Base-by-base conservation (phyloP, 2,113 vertebrate species). In the Gobio gobio region DNA sequence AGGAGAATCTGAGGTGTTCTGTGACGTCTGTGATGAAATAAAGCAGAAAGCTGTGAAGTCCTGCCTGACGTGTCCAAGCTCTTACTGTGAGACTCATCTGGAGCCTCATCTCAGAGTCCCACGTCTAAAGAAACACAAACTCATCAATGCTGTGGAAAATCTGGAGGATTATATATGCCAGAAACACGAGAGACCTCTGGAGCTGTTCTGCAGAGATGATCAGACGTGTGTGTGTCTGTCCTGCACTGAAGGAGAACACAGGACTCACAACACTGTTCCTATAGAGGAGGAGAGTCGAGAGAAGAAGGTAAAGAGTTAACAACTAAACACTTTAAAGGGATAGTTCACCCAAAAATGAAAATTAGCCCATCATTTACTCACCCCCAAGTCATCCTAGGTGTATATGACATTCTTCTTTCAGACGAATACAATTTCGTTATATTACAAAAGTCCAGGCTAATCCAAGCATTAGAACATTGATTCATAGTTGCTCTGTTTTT, bases 181-280 rank as follows among this genome's bases (percentile, higher is more conserved):
- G 14, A 66, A 66, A 66, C 63, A 66, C 7, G 2, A 36, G 16
- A 68, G 29, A 68, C 64, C 64, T 36, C 29, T 68, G 64, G 64
- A 68, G 29, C 14, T 20, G 29, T 33, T 68, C 64, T 68, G 64
- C 33, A 68, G 33, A 40, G 64, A 68, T 68, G 64, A 68, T 20
- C 64, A 68, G 64, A 68, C 0, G n/a, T 24, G n/a, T 26, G 59
- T 66, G 7, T 66, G 64, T 68, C 29, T 68, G 14, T 68, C 0
- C 64, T 68, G 64, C 66, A 40, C 33, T 40, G 66, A 68, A 68
- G 66, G 66, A 68, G 66, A 68, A 4, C 66, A 68, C 33, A 68
- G 33, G 66, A 40, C 3, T 10, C 33, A 40, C 66, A 68, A 22
- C 33, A 68, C 33, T 40, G 33, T 68, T 68, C 66, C 66, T 40